Percentiles rank a stretch among this genome's conserved stretches.
phyloP scores from a whole-genome alignment of 2,797 vertebrate genomes.

The Protosalanx chinensis region DNA sequence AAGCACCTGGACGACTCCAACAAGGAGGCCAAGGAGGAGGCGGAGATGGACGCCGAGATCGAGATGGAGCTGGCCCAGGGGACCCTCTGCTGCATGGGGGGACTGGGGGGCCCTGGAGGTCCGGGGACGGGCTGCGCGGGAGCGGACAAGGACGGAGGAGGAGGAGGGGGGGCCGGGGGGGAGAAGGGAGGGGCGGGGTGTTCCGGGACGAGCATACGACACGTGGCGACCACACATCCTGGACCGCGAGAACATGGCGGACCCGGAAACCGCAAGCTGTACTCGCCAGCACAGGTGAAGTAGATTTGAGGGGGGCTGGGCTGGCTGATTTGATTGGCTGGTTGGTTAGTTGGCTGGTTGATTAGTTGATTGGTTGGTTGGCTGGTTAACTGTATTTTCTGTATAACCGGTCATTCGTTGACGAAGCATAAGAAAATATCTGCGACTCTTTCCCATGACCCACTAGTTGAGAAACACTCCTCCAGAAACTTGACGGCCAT shows the following conservation, averaged over 20 bases:
- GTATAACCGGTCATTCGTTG: neutral
- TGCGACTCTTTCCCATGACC: too few relatives aligned
- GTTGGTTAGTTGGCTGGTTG: neutral
- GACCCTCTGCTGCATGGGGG: slow-evolving; percentile 83
- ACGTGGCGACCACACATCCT: slow-evolving; percentile 40
- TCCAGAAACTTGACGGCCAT: neutral
- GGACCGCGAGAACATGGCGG: slow-evolving; percentile 63
- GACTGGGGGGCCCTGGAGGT: slow-evolving; percentile 53
- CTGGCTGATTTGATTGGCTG: slow-evolving; percentile 15
- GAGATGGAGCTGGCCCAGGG: slow-evolving; percentile 93
- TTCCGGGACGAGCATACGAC: slow-evolving; percentile 22
- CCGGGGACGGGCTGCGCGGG: slow-evolving; percentile 54
- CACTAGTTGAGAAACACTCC: too few relatives aligned
- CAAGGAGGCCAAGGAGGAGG: slow-evolving; percentile 97
- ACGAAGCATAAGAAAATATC: neutral
- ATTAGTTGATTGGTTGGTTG: neutral
- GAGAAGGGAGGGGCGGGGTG: slow-evolving; percentile 11
- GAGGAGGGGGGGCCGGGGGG: slow-evolving; percentile 38
- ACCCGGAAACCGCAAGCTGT: slow-evolving; percentile 71
- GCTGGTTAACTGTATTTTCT: neutral
- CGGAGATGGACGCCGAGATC: slow-evolving; percentile 97
- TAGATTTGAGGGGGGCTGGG: neutral
- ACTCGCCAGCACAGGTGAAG: slow-evolving; percentile 88
- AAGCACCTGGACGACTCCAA: slow-evolving; percentile 99
- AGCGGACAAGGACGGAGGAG: slow-evolving; percentile 50